Base-by-base conservation (phyloP, 2,888 invertebrate species). In the Melanchra persicariae region DNA sequence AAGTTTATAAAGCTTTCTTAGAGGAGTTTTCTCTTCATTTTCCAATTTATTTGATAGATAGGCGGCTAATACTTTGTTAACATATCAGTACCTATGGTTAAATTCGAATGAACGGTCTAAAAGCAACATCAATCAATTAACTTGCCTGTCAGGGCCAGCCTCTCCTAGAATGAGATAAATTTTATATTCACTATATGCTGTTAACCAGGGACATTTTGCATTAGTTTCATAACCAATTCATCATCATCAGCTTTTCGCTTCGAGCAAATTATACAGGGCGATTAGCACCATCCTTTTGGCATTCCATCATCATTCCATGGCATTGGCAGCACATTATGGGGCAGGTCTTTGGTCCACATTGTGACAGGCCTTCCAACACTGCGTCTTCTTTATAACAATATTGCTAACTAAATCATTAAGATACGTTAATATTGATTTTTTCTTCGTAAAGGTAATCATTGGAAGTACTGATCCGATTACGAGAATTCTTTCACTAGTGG, bases 111-210 rank as follows among this genome's bases (percentile, higher is more conserved):
- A 24, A 15, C 22, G 17, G 1, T 63, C 22, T 57, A 51, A 57
- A 57, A 57, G 49, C 49, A 19, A 26, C 26, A 72, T 75, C 43
- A 7, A 72, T 57, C 71, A 72, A 74, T 43, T 64, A 64, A 15
- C 12, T 43, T 43, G 1, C 10, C 8, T 49, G 40, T 51, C 74
- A 74, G n/a, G 34, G 8, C 3, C 7, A 24, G 26, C n/a, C 22
- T 30, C 22, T 49, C 47, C 22, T 19, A 24, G 10, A 1, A 26
- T 17, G 4, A 12, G 10, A 3, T 49, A 30, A 5, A 55, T 57
- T 15, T 40, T 9, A 15, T n/a, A 6, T 7, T 19, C 15, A 37
- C 2, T 51, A 12, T 24, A 2, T 15, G 22, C 10, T 24, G 9
- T 22, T 51, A 22, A 12, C 49, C 22, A 49, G 49, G 4, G 9